Evolutionary conservation across 2,113 vertebrate genomes (phyloP).

Genomic region (Spea bombifrons): DNA sequence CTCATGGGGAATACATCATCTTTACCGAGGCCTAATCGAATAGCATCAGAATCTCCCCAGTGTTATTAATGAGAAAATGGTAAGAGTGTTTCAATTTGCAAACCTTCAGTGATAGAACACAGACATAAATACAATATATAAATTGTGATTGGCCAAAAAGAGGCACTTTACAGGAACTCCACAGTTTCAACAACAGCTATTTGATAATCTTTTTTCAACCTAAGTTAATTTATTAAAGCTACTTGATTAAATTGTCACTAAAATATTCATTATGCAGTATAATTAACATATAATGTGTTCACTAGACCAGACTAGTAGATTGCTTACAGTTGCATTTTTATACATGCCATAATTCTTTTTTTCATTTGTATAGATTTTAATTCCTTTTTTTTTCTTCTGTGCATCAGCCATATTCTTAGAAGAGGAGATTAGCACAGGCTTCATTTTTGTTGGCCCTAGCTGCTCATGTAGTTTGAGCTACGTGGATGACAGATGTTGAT

Average conservation of each 20-base stretch:
- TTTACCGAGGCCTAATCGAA: slow-evolving; percentile 4
- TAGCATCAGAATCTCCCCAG: slow-evolving; percentile 9
- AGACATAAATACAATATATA: not conserved
- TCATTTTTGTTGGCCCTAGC: no score
- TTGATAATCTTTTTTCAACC: not conserved
- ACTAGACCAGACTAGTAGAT: no score
- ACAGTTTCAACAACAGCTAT: not conserved
- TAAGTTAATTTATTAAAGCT: not conserved
- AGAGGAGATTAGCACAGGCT: no score
- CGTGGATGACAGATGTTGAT: no score
- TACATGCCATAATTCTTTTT: no score
- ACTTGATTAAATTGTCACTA: not conserved
- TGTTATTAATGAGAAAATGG: slow-evolving; percentile 19
- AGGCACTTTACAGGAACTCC: not conserved
- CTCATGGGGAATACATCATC: slow-evolving; percentile 3
- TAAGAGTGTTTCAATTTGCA: slow-evolving; percentile 7
- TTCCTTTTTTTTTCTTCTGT: no score
- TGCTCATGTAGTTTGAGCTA: no score
- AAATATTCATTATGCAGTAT: not conserved
- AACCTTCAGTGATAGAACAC: slow-evolving; percentile 3
- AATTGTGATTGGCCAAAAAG: not conserved
- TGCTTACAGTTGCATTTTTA: no score
- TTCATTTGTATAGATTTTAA: no score
- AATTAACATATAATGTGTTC: not conserved
- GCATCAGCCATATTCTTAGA: no score